phyloP scores from a whole-genome alignment of 2,797 vertebrate genomes.

The Cirrhinus molitorella region DNA sequence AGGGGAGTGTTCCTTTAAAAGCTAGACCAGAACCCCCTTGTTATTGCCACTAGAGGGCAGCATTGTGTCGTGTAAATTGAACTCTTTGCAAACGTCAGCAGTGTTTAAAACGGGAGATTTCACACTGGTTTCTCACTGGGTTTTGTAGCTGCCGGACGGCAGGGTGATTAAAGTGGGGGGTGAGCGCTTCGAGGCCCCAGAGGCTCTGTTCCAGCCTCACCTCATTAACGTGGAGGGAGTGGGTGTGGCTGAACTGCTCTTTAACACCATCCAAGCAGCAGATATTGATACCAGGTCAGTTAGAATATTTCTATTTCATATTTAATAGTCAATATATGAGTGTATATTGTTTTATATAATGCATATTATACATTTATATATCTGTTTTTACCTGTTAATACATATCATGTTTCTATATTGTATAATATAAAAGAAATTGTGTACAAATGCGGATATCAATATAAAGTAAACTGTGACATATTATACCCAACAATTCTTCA shows the following conservation, averaged over 20 bases:
- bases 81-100: not conserved
- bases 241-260: constrained; percentile 96
- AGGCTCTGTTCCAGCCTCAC: constrained; percentile 98
- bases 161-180: constrained; percentile 89
- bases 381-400: not conserved
- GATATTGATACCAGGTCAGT: constrained; percentile 96
- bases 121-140: constrained; percentile 75
- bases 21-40: too few species aligned
- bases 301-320: not conserved
- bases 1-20: too few species aligned
- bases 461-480: too few species aligned
- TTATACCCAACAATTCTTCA: too few species aligned
- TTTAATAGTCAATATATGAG: not conserved
- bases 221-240: constrained; percentile 99
- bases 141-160: constrained; percentile 52
- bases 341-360: not conserved
- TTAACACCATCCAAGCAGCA: constrained; percentile 99
- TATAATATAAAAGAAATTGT: too few species aligned
- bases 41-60: constrained; percentile 14
- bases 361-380: not conserved
- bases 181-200: constrained; percentile 96
- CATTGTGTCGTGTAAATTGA: not conserved
- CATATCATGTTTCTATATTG: not conserved
- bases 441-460: not conserved
- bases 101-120: not conserved